These are phyloP conservation scores for Rousettus leschenaultii DNA, from an alignment of 2,113 vertebrate species.

Conservation along the genomic window DNA sequence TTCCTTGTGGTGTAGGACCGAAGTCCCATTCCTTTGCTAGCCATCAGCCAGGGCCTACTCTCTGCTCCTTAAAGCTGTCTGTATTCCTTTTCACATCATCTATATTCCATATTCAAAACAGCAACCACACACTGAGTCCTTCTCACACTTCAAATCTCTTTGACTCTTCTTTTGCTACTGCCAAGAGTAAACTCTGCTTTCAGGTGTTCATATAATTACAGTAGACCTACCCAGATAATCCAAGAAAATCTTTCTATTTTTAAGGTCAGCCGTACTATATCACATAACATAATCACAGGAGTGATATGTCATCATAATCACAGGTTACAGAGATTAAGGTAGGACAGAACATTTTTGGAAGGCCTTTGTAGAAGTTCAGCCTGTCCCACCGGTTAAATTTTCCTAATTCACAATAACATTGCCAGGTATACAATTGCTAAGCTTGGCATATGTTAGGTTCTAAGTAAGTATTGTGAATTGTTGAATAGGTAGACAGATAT, in stretches of 20 bases:
- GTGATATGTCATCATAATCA: neutral
- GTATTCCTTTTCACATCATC: neutral
- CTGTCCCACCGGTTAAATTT: neutral
- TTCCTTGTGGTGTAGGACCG: neutral
- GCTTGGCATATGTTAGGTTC: neutral
- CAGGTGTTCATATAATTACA: neutral
- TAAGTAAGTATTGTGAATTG: neutral
- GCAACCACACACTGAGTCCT: neutral
- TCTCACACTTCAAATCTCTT: neutral
- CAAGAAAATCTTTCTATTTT: neutral
- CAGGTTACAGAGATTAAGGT: rapidly evolving
- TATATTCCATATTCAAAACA: neutral
- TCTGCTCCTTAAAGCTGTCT: neutral
- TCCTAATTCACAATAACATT: neutral
- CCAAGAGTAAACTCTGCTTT: neutral
- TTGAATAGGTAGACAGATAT: neutral
- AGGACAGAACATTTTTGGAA: neutral
- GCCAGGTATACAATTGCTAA: neutral
- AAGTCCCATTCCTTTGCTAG: neutral
- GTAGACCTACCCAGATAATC: neutral
- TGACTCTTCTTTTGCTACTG: neutral
- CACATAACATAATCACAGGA: neutral
- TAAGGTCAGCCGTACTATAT: neutral
- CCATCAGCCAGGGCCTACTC: neutral
- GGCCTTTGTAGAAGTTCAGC: neutral